Conservation (phyloP, 2,888 invertebrate genomes). For the Tiliacea citrago region DNA sequence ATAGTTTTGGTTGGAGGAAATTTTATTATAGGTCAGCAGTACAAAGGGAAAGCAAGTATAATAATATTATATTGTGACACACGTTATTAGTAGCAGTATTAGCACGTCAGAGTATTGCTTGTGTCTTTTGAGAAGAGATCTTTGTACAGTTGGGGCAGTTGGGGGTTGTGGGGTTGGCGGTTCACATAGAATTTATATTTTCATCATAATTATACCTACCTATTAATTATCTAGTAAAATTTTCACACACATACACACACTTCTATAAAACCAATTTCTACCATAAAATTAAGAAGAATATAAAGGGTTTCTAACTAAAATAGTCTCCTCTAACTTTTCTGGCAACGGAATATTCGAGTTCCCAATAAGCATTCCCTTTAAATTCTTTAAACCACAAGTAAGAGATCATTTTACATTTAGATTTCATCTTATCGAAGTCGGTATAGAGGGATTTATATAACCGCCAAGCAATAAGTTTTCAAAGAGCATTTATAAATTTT, state of each 20-base stretch:
- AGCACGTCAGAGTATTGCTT: too few species aligned
- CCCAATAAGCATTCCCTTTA: conserved; percentile 2
- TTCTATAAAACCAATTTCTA: background rate
- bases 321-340: background rate
- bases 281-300: background rate
- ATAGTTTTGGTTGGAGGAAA: too few species aligned
- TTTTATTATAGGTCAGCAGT: too few species aligned
- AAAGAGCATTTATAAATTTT: conserved; percentile 16
- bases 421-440: conserved; percentile 17
- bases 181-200: background rate
- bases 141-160: background rate
- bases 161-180: too few species aligned
- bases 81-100: too few species aligned
- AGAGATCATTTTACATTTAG: conserved; percentile 13
- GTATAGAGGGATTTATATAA: conserved; percentile 8
- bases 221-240: background rate
- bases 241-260: background rate
- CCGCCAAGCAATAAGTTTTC: conserved; percentile 14
- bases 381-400: conserved; percentile 17
- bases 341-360: conserved; percentile 4
- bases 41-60: too few species aligned
- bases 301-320: background rate
- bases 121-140: background rate
- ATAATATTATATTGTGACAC: too few species aligned
- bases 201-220: background rate